These are phyloP conservation scores for Cuniculus paca DNA, from an alignment of 2,797 vertebrate genomes.

Conservation along the genomic window DNA sequence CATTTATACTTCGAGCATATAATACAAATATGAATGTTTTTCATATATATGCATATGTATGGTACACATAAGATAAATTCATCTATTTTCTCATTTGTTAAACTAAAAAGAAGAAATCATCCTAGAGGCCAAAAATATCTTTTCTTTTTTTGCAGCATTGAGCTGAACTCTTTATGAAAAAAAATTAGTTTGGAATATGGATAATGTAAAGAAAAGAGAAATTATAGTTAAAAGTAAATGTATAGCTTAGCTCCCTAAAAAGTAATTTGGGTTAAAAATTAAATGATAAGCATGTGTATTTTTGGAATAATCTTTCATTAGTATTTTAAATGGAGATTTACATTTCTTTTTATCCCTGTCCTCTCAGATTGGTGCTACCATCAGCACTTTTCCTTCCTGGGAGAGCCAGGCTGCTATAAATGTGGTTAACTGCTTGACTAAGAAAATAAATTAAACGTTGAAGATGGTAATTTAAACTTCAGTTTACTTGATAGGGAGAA, in stretches of 20 bases:
- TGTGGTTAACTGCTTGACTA: slow-evolving; percentile 78
- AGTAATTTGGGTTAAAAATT: slow-evolving; percentile 47
- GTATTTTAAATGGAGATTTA: slow-evolving; percentile 53
- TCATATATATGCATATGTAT: too few relatives aligned
- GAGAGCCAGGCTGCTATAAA: slow-evolving; percentile 67
- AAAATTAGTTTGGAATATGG: background rate
- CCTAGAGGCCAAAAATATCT: background rate
- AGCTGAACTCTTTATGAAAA: background rate
- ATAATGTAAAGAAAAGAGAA: background rate
- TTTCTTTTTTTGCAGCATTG: background rate
- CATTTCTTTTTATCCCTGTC: background rate
- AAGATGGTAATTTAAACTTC: slow-evolving; percentile 79
- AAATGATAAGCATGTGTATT: background rate
- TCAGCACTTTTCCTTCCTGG: slow-evolving; percentile 71
- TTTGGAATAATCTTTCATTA: slow-evolving; percentile 47
- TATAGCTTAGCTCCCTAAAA: background rate
- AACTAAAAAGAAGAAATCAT: background rate
- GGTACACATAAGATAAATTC: background rate
- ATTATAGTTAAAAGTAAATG: slow-evolving; percentile 37
- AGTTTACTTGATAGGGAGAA: slow-evolving; percentile 68
- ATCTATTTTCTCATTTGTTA: background rate
- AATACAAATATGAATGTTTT: background rate
- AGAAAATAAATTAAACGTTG: slow-evolving; percentile 83
- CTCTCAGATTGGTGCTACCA: background rate
- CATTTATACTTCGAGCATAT: background rate